Percentiles rank a stretch among this genome's conserved stretches.
These are phyloP conservation scores for Chaunax sp. DNA, from an alignment of 2,797 vertebrate genomes.

Conservation along the genomic window DNA sequence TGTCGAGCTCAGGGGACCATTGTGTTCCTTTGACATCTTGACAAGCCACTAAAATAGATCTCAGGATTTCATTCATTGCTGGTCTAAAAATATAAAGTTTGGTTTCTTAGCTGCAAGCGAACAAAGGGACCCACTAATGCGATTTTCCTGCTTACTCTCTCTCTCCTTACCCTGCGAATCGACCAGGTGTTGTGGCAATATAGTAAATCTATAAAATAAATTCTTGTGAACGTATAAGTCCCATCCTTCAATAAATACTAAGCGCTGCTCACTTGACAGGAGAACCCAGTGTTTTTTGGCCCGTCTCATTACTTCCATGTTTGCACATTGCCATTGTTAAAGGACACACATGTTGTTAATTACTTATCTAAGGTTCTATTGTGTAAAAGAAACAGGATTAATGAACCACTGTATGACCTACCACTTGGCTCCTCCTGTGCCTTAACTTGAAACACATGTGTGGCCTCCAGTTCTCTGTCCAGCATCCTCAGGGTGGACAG, in stretches of 20 bases:
- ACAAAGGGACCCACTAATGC: slow-evolving; percentile 67
- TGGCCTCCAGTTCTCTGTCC: slow-evolving; percentile 77
- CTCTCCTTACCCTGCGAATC: slow-evolving; percentile 41
- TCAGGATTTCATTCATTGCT: slow-evolving; percentile 65
- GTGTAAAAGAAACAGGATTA: slow-evolving; percentile 52
- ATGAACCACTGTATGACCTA: slow-evolving; percentile 59
- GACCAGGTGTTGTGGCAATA: slow-evolving; percentile 61
- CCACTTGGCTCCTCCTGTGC: slow-evolving; percentile 78
- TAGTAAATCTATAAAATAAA: slow-evolving; percentile 55
- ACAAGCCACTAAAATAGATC: slow-evolving; percentile 75
- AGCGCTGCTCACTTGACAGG: slow-evolving; percentile 20
- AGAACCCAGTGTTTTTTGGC: slow-evolving; percentile 28
- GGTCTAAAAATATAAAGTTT: slow-evolving; percentile 74
- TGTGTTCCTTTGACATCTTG: slow-evolving; percentile 69
- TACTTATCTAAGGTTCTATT: slow-evolving; percentile 55
- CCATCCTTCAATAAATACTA: slow-evolving; percentile 37
- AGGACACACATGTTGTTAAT: slow-evolving; percentile 56
- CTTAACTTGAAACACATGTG: slow-evolving; percentile 75
- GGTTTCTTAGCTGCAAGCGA: slow-evolving; percentile 56
- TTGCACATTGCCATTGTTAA: slow-evolving; percentile 25
- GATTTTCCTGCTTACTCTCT: slow-evolving; percentile 58
- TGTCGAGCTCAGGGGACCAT: slow-evolving; percentile 64
- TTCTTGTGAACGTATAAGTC: slow-evolving; percentile 41
- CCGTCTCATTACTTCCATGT: slow-evolving; percentile 26
- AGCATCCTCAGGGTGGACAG: slow-evolving; percentile 71